These are phyloP conservation scores for Hartigia nigra DNA, from an alignment of 2,888 invertebrate species.

Conservation along the genomic window DNA sequence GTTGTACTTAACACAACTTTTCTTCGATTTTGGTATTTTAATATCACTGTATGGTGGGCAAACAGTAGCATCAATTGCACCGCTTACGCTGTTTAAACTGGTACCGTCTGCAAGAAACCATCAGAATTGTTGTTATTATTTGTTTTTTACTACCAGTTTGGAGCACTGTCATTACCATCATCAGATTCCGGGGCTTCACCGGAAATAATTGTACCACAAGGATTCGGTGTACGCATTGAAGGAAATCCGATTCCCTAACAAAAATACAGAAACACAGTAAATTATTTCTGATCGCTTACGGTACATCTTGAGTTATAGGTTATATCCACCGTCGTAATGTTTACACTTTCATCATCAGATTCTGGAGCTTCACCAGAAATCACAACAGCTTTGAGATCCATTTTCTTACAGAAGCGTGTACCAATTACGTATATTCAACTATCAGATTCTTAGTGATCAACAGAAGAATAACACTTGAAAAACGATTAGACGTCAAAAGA, in stretches of 20 bases:
- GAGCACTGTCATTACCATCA: conserved; percentile 48
- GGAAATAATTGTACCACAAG: conserved; percentile 59
- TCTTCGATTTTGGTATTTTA: conserved; percentile 50
- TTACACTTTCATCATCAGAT: conserved; percentile 59
- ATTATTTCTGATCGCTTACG: conserved; percentile 2
- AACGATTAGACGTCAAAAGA: background rate
- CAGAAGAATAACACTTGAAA: background rate
- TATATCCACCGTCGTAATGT: conserved; percentile 48
- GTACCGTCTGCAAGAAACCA: conserved; percentile 43
- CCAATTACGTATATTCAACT: background rate
- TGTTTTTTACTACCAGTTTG: background rate
- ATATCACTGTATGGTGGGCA: conserved; percentile 55
- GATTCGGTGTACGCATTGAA: conserved; percentile 43
- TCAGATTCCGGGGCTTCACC: conserved; percentile 63
- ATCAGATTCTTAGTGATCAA: background rate
- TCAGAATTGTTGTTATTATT: background rate
- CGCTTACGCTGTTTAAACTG: conserved; percentile 56
- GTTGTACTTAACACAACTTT: conserved; percentile 58
- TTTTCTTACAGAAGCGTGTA: conserved; percentile 24
- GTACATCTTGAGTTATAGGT: background rate
- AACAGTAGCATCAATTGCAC: conserved; percentile 53
- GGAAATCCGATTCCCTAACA: conserved; percentile 51
- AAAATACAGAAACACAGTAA: background rate
- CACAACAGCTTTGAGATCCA: conserved; percentile 61
- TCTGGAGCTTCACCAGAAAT: conserved; percentile 62